phyloP scores from a whole-genome alignment of 2,888 invertebrate species.

The Andrena bucephala region DNA sequence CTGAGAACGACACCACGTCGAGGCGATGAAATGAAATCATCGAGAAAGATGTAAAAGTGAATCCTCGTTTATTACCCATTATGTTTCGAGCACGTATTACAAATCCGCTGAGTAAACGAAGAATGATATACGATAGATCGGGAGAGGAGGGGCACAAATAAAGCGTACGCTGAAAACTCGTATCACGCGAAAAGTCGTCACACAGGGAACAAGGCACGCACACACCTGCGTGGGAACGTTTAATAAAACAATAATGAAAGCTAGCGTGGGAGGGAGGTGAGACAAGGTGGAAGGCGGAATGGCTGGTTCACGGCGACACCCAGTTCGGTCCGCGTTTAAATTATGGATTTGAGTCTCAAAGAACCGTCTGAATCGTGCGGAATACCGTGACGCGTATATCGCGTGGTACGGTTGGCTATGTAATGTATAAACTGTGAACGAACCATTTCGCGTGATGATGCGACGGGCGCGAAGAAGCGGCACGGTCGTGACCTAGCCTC shows the following conservation, averaged over 20 bases:
- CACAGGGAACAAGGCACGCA: neutral
- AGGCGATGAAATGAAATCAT: neutral
- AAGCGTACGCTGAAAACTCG: too few species aligned
- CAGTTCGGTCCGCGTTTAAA: neutral
- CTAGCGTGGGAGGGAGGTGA: neutral
- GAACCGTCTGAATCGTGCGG: neutral
- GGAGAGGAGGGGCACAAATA: too few species aligned
- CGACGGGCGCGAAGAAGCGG: conserved; percentile 13
- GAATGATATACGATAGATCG: too few species aligned
- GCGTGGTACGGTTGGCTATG: neutral
- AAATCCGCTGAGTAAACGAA: too few species aligned
- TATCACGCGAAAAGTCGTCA: neutral
- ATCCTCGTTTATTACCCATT: conserved; percentile 12
- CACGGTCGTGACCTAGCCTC: conserved; percentile 53
- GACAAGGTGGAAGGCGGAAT: neutral
- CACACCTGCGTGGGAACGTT: neutral
- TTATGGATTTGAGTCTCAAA: neutral
- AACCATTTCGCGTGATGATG: conserved; percentile 2
- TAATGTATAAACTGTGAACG: neutral
- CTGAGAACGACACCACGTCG: neutral
- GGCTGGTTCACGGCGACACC: conserved; percentile 21
- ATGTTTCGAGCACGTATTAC: neutral
- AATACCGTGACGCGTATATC: neutral
- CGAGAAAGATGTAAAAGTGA: neutral
- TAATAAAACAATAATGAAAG: conserved; percentile 32